Base-by-base conservation (phyloP, 2,113 vertebrate species). In the Nibea coibor region DNA sequence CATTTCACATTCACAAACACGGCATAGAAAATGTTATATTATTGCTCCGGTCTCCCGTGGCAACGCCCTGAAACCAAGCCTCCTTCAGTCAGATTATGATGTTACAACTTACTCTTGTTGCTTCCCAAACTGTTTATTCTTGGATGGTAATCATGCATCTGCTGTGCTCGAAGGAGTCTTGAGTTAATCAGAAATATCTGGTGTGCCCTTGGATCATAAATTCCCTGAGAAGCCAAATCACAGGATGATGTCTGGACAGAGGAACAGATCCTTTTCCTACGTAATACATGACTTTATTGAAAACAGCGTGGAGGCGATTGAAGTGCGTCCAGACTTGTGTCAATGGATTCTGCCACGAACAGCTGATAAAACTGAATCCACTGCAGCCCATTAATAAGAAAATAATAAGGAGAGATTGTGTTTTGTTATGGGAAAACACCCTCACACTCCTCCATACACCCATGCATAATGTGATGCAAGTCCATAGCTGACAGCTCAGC, bases 171-270 rank as follows among this genome's bases (percentile, higher is more conserved):
- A 88, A 85, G 80, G 68, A 80, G 79, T 72, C 85, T 89, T 82
- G 80, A 71, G 81, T 85, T 90, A 90, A 92, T 93, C 86, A 91
- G 47, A 87, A 86, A 76, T 78, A 75, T 81, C 74, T 90, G 77
- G 19, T 73, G 65, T 76, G 66, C 81, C 67, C 78, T 89, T 78
- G 56, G 61, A 84, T 88, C 84, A 81, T 79, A 57, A 8, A 82
- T 89, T 86, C 88, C 77, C 61, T 73, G 26, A 83, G 61, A 70
- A 63, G 72, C 87, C 80, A 92, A 80, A 84, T 87, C 72, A 78
- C 75, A 77, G 85, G 78, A 42, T 81, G 74, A 85, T 77, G 76
- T 79, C 86, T 91, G 87, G 85, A 83, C 80, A 75, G 64, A 71
- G 54, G 68, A 87, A 71, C 75, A 75, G 64, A 88, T 78, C 75